Evolutionary conservation across 1,140 invertebrate species (phyloP).

Genomic region (Drosophila insularis): DNA sequence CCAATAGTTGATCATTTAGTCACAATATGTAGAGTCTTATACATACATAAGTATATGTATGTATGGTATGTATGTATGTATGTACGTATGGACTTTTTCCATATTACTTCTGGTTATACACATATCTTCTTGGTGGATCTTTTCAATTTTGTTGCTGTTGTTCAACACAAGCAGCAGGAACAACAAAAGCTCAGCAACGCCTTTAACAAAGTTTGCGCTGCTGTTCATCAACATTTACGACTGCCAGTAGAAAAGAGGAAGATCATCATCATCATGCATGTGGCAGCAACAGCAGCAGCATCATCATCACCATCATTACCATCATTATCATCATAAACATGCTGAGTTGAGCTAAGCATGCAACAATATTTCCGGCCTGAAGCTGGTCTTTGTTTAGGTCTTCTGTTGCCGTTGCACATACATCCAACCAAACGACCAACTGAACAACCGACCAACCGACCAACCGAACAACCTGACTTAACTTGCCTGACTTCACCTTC

Average conservation of each 20-base stretch:
- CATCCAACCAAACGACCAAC: not conserved
- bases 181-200: constrained; percentile 75
- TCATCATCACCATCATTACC: constrained; percentile 24
- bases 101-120: constrained; percentile 35
- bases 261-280: constrained; percentile 26
- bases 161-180: constrained; percentile 57
- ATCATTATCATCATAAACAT: constrained; percentile 33
- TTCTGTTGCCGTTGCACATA: constrained; percentile 16
- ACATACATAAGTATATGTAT: too few species aligned
- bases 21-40: not conserved
- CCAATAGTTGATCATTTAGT: not conserved
- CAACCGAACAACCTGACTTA: constrained; percentile 3
- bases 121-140: constrained; percentile 69
- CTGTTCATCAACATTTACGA: constrained; percentile 80
- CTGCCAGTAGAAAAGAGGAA: constrained; percentile 51
- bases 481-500: constrained; percentile 26
- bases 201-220: constrained; percentile 76
- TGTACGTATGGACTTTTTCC: not conserved
- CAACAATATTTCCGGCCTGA: constrained; percentile 64
- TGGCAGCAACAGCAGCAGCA: constrained; percentile 11
- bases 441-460: not conserved
- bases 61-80: not conserved
- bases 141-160: constrained; percentile 74
- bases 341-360: constrained; percentile 24
- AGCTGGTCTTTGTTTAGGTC: constrained; percentile 4